These are phyloP conservation scores for Cervus canadensis DNA, from an alignment of 2,113 vertebrate species.

Conservation along the genomic window DNA sequence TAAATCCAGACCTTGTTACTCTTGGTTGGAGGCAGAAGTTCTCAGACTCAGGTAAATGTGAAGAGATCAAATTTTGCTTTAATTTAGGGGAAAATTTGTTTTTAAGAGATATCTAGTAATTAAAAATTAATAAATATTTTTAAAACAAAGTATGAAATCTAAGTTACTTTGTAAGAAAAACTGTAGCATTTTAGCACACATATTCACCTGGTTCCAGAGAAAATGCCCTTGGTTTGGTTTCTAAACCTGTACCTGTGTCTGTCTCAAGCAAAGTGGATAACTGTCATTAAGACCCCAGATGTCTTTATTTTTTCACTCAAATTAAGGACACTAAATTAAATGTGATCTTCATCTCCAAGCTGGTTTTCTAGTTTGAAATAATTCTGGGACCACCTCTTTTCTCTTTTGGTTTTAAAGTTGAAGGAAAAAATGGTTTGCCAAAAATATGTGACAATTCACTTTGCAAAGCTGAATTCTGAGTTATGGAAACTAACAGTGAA, in stretches of 20 bases:
- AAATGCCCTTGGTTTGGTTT: not conserved
- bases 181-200: not conserved
- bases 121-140: not conserved
- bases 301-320: conserved; percentile 43
- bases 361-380: conserved; percentile 53
- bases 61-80: not conserved
- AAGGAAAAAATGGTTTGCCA: conserved; percentile 58
- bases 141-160: not conserved
- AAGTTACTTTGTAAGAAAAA: not conserved
- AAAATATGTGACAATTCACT: conserved; percentile 51
- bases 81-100: not conserved
- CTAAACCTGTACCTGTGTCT: not conserved
- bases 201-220: not conserved
- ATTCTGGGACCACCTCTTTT: conserved; percentile 50
- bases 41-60: not conserved
- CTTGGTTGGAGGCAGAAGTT: not conserved
- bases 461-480: conserved; percentile 66
- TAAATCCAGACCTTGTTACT: not conserved
- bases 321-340: conserved; percentile 44
- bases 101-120: not conserved
- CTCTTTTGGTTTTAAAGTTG: conserved; percentile 67
- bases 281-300: conserved; percentile 1
- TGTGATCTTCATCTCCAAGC: conserved; percentile 23
- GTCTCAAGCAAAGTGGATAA: not conserved
- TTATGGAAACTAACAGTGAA: conserved; percentile 59